Percentiles rank a stretch among this genome's conserved stretches.
phyloP scores from a whole-genome alignment of 2,113 vertebrate genomes.

The Shinisaurus crocodilurus region DNA sequence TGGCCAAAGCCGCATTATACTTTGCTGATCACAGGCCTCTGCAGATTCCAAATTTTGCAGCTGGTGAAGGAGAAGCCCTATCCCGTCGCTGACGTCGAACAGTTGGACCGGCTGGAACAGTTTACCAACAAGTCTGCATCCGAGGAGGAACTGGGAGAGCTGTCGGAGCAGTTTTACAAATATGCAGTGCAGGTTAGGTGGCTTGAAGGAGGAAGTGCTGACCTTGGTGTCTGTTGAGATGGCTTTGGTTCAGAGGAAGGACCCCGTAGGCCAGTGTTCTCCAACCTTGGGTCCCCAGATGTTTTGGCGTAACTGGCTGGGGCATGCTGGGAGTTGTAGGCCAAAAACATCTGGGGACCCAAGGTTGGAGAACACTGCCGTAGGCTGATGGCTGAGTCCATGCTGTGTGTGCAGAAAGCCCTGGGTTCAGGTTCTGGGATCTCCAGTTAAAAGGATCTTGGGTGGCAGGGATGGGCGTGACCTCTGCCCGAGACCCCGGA shows the following conservation, averaged over 20 bases:
- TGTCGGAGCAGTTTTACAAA: slow-evolving; percentile 92
- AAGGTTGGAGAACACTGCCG: too few species aligned
- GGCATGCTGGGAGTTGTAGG: too few species aligned
- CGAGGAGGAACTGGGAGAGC: slow-evolving; percentile 84
- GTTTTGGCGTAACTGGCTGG: too few species aligned
- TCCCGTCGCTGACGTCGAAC: slow-evolving; percentile 90
- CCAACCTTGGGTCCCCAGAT: too few species aligned
- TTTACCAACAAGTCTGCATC: slow-evolving; percentile 77
- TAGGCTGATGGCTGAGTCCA: not conserved
- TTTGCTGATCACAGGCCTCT: slow-evolving; percentile 91
- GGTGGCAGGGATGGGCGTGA: not conserved
- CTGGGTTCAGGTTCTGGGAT: too few species aligned
- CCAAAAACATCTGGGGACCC: too few species aligned
- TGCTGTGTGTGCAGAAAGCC: not conserved
- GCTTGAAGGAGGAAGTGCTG: not conserved
- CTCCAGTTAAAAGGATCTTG: not conserved
- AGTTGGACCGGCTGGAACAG: slow-evolving; percentile 92
- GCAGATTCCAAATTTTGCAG: slow-evolving; percentile 88
- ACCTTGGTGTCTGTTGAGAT: not conserved
- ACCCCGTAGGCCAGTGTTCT: not conserved
- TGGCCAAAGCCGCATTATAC: slow-evolving; percentile 98
- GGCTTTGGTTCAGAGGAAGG: not conserved
- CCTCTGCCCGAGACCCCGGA: not conserved
- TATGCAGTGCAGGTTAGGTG: slow-evolving; percentile 88
- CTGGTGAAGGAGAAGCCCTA: slow-evolving; percentile 91